Evolutionary conservation across 2,797 vertebrate species (phyloP), one percentile per base, ranked within the genome.

Genomic region (Eospalax fontanierii): DNA sequence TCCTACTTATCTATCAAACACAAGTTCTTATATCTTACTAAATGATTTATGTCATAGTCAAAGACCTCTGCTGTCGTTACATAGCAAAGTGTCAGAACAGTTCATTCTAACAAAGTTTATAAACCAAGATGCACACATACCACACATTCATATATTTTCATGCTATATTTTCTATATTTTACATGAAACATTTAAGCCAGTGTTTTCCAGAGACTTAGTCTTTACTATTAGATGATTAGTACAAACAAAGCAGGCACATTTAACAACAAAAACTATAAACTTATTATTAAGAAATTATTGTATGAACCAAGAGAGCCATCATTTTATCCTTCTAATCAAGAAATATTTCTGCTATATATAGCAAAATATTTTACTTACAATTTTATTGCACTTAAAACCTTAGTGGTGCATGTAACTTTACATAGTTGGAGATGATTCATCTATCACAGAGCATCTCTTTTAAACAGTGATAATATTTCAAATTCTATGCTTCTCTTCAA

Each of bases 341-440:
- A 84, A 90, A 94, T 14, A 61, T 63, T 91, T 89, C 63, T 30
- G 30, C 6, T 65, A 5, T 26, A 82, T 84, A 86, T 87, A 96
- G 5, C n/a, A 93, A 54, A 10, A 54, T 68, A 75, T 38, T 86
- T 90, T 75, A 65, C 15, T 90, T 94, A 50, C 19, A 82, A 54
- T 71, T 94, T 95, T 66, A 40, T 79, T 89, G 16, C 6, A 80
- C 61, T 95, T 95, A 59, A 73, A 90, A 82, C 28, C 24, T 61
- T 87, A 54, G 28, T 85, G 3, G 4, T 74, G 33, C 21, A 12
- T 33, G 30, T 12, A 87, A 54, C 6, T 74, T 79, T 88, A 43
- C 70, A 4, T 46, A 66, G 33, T 40, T 38, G 0, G 70, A 46
- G 46, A 40, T 43, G n/a, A 82, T 65, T 92, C 79, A 43, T 54